Evolutionary conservation across 35 echinoderm and acorn worm genomes (phyloP).

Genomic region (Amphiura filiformis): DNA sequence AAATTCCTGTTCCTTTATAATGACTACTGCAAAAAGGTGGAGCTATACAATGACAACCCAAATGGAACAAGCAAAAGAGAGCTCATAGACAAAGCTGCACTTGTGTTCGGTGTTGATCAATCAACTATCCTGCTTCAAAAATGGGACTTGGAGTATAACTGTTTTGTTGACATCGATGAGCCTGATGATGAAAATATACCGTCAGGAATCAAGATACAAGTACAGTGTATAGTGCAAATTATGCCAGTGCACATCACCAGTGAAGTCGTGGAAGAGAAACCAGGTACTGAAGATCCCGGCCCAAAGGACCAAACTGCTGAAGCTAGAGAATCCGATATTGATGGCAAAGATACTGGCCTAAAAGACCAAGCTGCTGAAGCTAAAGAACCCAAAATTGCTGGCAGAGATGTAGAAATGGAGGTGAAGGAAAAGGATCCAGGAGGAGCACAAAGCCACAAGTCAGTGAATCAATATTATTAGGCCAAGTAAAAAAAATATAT

Average conservation of each 20-base stretch:
- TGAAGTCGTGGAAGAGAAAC: not conserved
- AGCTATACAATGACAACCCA: conserved; percentile 10
- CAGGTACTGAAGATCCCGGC: not conserved
- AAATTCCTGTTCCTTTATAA: conserved; percentile 24
- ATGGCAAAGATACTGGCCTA: too few species aligned
- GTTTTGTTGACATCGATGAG: conserved; percentile 14
- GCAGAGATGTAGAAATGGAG: conserved; percentile 16
- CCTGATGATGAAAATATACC: conserved; percentile 5
- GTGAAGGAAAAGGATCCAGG: not conserved
- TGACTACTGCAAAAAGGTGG: conserved; percentile 6
- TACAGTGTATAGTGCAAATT: not conserved
- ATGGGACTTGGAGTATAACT: conserved; percentile 1
- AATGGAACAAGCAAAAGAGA: conserved; percentile 8
- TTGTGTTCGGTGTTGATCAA: conserved; percentile 14
- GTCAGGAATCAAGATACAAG: not conserved
- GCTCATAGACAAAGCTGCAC: not conserved
- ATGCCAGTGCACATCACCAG: conserved; percentile 1
- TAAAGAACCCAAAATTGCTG: not conserved
- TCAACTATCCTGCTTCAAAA: conserved; percentile 12
- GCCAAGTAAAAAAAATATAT: too few species aligned
- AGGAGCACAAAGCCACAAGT: not conserved
- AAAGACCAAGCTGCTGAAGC: too few species aligned
- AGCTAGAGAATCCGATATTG: too few species aligned
- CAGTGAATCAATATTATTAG: too few species aligned
- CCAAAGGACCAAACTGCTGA: not conserved